Percentiles rank a stretch among this genome's conserved stretches.
These are phyloP conservation scores for Xanthia togata DNA, from an alignment of 2,888 invertebrate species.

Conservation along the genomic window DNA sequence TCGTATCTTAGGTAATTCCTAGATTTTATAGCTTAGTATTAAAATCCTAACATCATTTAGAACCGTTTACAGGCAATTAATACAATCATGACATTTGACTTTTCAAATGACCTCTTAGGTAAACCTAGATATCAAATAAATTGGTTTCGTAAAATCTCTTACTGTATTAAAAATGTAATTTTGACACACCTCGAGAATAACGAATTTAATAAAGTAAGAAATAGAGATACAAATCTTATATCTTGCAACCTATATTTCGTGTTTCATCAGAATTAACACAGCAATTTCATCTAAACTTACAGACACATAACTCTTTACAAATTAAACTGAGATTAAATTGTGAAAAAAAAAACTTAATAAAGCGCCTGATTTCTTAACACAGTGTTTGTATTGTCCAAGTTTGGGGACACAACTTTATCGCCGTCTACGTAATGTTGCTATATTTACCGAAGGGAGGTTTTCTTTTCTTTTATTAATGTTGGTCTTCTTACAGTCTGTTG, in stretches of 20 bases:
- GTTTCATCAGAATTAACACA: constrained; percentile 40
- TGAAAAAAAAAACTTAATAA: constrained; percentile 55
- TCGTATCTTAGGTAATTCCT: constrained; percentile 9
- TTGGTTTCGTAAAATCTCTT: constrained; percentile 14
- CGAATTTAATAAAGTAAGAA: constrained; percentile 4
- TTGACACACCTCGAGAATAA: background rate
- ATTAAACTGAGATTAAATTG: constrained; percentile 50
- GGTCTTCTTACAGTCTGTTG: constrained; percentile 9
- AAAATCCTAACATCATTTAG: constrained; percentile 24
- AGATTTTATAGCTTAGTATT: constrained; percentile 13
- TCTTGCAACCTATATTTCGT: constrained; percentile 5
- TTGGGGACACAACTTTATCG: constrained; percentile 19
- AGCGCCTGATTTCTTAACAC: constrained; percentile 38
- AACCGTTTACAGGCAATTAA: background rate
- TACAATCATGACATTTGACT: background rate
- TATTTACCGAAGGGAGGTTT: constrained; percentile 15
- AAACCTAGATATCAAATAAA: constrained; percentile 1
- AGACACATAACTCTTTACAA: constrained; percentile 49
- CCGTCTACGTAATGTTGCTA: constrained; percentile 14
- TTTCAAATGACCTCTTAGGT: background rate
- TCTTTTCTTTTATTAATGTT: constrained; percentile 37
- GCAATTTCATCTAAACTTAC: constrained; percentile 17
- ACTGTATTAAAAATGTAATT: constrained; percentile 1
- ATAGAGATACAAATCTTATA: background rate
- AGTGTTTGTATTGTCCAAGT: constrained; percentile 56